Conservation (phyloP, 1,140 invertebrate species). For the Sitodiplosis mosellana region DNA sequence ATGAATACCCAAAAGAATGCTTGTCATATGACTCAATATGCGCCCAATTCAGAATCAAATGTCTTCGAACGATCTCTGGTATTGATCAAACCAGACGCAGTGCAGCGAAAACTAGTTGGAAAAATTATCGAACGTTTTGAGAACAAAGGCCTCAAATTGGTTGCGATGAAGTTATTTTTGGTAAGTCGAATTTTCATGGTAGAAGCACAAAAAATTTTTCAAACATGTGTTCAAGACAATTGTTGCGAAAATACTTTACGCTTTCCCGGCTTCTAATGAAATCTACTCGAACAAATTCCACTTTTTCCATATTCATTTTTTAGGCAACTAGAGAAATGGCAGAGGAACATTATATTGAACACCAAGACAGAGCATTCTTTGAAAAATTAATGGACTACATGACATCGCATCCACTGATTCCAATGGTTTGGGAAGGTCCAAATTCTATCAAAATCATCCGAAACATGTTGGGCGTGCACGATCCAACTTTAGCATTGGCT, state of each 20-base stretch:
- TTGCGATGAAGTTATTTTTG: slow-evolving; percentile 56
- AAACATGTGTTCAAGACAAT: too few species aligned
- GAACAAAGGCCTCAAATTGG: slow-evolving; percentile 66
- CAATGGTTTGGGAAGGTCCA: slow-evolving; percentile 39
- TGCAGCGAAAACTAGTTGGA: slow-evolving; percentile 59
- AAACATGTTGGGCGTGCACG: slow-evolving; percentile 61
- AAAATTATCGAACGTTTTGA: slow-evolving; percentile 70
- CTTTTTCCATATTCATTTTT: too few species aligned
- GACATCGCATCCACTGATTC: slow-evolving; percentile 62
- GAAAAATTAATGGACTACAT: slow-evolving; percentile 59
- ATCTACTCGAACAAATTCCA: too few species aligned
- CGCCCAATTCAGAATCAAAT: too few species aligned
- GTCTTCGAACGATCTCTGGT: slow-evolving; percentile 55
- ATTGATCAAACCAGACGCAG: slow-evolving; percentile 72
- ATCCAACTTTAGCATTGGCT: slow-evolving; percentile 54
- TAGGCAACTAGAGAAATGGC: slow-evolving; percentile 34
- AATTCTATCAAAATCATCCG: slow-evolving; percentile 50
- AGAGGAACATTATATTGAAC: slow-evolving; percentile 44
- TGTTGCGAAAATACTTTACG: too few species aligned
- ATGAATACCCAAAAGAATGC: too few species aligned
- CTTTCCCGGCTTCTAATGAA: too few species aligned
- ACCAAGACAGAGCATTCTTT: slow-evolving; percentile 53
- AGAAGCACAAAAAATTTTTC: too few species aligned
- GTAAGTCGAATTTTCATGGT: too few species aligned
- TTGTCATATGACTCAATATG: too few species aligned